Evolutionary conservation across 2,113 vertebrate genomes (phyloP).

Genomic region (Labeo catla): DNA sequence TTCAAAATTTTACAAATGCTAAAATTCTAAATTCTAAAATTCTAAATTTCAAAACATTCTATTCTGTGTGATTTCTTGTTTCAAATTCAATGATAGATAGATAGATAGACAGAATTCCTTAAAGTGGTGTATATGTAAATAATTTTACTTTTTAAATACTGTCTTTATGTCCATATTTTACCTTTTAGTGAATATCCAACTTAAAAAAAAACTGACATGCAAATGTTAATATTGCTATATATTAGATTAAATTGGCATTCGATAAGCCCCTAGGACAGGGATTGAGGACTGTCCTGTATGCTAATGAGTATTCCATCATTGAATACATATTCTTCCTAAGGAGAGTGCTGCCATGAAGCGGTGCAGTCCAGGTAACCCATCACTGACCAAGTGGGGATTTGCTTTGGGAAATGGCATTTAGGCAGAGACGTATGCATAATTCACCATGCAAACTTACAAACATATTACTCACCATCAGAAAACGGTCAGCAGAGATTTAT

Average conservation of each 20-base stretch:
- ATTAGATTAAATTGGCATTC: not conserved
- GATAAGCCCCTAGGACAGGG: not conserved
- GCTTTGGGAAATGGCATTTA: not conserved
- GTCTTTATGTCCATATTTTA: not conserved
- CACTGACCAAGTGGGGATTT: not conserved
- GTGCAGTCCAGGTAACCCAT: not conserved
- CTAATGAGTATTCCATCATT: not conserved
- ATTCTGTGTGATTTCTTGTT: too few relatives aligned
- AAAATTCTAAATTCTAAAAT: too few relatives aligned
- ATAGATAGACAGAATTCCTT: not conserved
- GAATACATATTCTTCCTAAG: not conserved
- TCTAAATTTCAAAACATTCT: too few relatives aligned
- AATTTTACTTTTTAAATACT: not conserved
- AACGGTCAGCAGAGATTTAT: conserved; percentile 24
- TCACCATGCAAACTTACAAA: not conserved
- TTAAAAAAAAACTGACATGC: not conserved
- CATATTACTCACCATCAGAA: conserved; percentile 4
- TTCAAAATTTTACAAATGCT: too few relatives aligned
- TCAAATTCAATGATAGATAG: too few relatives aligned
- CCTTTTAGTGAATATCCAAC: not conserved
- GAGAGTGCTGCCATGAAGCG: not conserved
- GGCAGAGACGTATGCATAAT: not conserved
- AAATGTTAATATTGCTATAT: not conserved
- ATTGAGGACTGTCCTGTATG: not conserved
- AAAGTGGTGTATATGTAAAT: too few relatives aligned